Evolutionary conservation across 2,797 vertebrate genomes (phyloP), one percentile per base, ranked within the genome.

Genomic region (Micromesistius poutassou): DNA sequence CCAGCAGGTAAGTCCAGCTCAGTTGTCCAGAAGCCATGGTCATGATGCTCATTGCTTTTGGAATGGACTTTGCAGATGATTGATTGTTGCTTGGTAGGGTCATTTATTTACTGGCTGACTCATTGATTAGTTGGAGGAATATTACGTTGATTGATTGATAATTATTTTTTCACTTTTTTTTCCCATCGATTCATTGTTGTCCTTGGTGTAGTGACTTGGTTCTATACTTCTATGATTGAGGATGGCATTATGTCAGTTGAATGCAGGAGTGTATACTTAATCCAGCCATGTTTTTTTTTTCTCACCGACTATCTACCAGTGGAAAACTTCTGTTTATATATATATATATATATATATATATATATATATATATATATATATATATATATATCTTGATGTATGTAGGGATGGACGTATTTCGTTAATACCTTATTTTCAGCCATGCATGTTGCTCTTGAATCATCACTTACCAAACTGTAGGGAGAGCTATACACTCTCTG

Each of bases 91-190:
- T 68, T 68, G n/a, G 62, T 68, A 12, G 62, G 62, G 62, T 68
- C 9, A 28, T 68, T 68, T 62, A 62, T 84, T 90, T 88, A 90
- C 89, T 90, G 86, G 90, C 55, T 62, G 55, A 62, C 55, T 25
- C 9, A 62, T 62, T 25, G 55, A 62, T 62, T 62, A 5, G 55
- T 62, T 62, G 55, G 55, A 62, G 55, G 22, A 62, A n/a, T 62
- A 62, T 62, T 62, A 62, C 9, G 62, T 10, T 68, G 62, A 28
- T 68, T 68, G 25, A 68, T 10, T 68, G 25, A 66, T 66, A 7
- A 68, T 68, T 12, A 68, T 68, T 25, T 25, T 68, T 25, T 25
- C 10, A 25, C n/a, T 28, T 25, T 25, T n/a, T 62, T 62, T 16
- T 12, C 10, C 62, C 10, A 13, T 28, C 28, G 25, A 68, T 68